Base-by-base conservation (phyloP, 1,140 invertebrate genomes). In the Nebria ingens region DNA sequence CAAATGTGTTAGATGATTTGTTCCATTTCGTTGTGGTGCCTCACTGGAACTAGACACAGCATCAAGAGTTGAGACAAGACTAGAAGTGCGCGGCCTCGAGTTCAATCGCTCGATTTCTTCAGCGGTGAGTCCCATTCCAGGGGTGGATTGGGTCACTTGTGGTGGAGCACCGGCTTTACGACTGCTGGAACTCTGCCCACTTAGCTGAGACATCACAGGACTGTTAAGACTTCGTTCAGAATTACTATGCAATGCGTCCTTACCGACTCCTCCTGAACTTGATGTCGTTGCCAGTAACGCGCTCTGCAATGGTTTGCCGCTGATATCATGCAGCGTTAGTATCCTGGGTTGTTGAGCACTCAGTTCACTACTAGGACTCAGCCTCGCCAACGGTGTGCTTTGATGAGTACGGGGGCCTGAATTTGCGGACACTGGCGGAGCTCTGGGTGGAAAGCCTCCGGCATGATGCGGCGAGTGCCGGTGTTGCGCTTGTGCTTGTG, bases 61-160 rank as follows among this genome's bases (percentile, higher is more conserved):
- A 68, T 97, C 93, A 58, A 95, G 73, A 2, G 93, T 93, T 17
- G 91, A 94, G 0, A 93, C 90, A 54, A 96, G 71, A 69, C 91
- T 95, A 15, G 89, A 91, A 1, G 87, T 88, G 56, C 88, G 74
- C 1, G 89, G 89, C 29, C 91, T 74, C 0, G 85, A 85, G 71
- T 95, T 95, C 49, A 97, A 78, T 67, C 92, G 77, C 68, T 95
- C 88, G 55, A 96, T 91, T 71, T 95, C 91, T 69, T 95, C 93
- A 9, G 92, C 86, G 0, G 93, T 95, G 2, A 96, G 73, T 0
- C 92, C 91, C 65, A 93, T 86, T 1, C 84, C 79, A 4, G 80
- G 77, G 6, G 79, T 76, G 0, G 75, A 73, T 0, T 83, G 78
- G 0, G 77, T 75, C 0, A 81, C 77, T 13, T 76, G 73, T 11